Conservation (phyloP, 2,797 vertebrate genomes). For the Hippoglossus hippoglossus region DNA sequence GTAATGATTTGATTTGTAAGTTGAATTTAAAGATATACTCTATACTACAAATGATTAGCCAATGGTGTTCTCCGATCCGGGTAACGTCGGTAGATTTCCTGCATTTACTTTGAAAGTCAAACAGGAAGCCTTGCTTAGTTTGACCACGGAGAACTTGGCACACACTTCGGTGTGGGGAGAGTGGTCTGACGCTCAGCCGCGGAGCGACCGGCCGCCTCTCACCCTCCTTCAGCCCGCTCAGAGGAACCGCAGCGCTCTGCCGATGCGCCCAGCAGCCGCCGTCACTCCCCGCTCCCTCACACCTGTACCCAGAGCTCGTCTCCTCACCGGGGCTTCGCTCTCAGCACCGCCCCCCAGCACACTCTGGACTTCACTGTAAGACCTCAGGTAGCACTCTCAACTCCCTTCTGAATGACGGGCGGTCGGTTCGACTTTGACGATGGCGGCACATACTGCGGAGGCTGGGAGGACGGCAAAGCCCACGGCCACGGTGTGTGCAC, state of each 20-base stretch:
- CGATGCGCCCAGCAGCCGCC: conserved; percentile 51
- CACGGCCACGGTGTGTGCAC: conserved; percentile 96
- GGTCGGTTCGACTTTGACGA: conserved; percentile 96
- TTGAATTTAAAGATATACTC: no score
- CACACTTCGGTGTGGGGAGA: conserved; percentile 30
- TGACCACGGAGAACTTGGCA: accelerated
- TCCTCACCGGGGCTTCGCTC: background rate
- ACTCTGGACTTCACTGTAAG: background rate
- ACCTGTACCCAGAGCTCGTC: conserved; percentile 2
- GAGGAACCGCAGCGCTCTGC: conserved; percentile 18
- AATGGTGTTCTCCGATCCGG: no score
- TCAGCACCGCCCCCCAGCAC: background rate
- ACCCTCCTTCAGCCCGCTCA: conserved; percentile 38
- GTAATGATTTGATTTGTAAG: no score
- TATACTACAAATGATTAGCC: no score
- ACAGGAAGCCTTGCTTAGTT: background rate
- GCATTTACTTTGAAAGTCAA: conserved; percentile 39
- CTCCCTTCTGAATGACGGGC: conserved; percentile 90
- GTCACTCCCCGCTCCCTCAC: conserved; percentile 31
- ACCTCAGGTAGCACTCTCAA: background rate
- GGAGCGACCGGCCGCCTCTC: conserved; percentile 48
- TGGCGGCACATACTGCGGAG: conserved; percentile 79
- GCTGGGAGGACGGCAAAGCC: conserved; percentile 86
- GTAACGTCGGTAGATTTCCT: background rate
- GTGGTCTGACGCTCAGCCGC: conserved; percentile 37